Evolutionary conservation across 2,113 vertebrate genomes (phyloP).

Genomic region (Brachypteracias leptosomus): DNA sequence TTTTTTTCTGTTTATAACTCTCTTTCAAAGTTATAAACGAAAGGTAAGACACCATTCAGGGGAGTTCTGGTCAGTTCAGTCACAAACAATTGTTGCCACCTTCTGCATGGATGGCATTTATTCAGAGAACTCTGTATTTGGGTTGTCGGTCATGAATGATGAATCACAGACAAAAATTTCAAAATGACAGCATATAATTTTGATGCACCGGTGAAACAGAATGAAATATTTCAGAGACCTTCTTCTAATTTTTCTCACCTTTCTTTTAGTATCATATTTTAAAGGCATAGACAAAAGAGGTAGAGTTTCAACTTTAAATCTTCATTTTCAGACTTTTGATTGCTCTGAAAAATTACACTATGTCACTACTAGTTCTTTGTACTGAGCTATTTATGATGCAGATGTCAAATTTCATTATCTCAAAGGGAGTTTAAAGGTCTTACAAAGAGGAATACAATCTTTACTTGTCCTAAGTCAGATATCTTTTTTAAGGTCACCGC

Average conservation of each 20-base stretch:
- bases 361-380: not conserved
- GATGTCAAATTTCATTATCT: not conserved
- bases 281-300: not conserved
- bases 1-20: not conserved
- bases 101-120: not conserved
- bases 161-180: not conserved
- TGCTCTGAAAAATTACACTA: not conserved
- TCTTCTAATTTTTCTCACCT: not conserved
- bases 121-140: not conserved
- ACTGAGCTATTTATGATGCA: not conserved
- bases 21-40: not conserved
- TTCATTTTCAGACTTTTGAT: not conserved
- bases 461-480: not conserved
- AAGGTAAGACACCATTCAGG: not conserved
- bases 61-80: not conserved
- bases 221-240: not conserved
- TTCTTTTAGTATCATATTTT: not conserved
- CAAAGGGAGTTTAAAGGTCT: not conserved
- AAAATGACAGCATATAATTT: not conserved
- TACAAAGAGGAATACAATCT: not conserved
- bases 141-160: not conserved
- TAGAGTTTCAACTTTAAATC: not conserved
- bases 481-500: not conserved
- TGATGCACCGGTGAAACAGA: not conserved
- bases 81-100: not conserved